Evolutionary conservation across 2,113 vertebrate species (phyloP), one percentile per base, ranked within the genome.

Genomic region (Motacilla tschutschensis): DNA sequence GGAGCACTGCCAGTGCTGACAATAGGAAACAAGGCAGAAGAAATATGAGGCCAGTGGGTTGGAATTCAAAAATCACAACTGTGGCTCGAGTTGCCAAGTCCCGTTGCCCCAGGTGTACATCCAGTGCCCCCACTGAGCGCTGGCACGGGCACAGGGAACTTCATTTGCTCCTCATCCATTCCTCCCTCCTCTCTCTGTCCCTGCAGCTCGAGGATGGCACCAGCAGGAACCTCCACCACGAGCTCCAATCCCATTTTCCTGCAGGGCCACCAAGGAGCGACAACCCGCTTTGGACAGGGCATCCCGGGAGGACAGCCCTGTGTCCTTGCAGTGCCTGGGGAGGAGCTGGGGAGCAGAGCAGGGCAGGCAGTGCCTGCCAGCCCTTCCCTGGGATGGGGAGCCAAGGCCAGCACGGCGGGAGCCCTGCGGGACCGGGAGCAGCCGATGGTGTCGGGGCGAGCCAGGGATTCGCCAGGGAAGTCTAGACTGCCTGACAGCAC

Each of bases 11-110:
- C 97, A 97, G 93, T 85, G 96, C 96, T 97, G 97, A 97, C 97
- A 97, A 96, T 96, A 93, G 94, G 96, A 97, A 97, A 97, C 96
- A 96, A 97, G 97, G 97, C 96, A 96, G 94, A 96, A 97, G 97
- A 97, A 96, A 96, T 95, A 95, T 94, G 96, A 97, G 96, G 95
- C 95, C 95, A 96, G 93, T 96, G 96, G 97, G 95, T 96, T 93
- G 96, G 96, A 97, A 97, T 97, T 97, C 96, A 95, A 95, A 96
- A 96, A 93, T 96, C 96, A 96, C 96, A 97, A 97, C 96, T 97
- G 96, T 97, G 96, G 96, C 82, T 96, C 73, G 41, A 79, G 89
- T 43, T 95, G 96, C 96, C 96, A 97, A 97, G 92, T 92, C 94
- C 78, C 38, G 28, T 53, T 90, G 85, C 93, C 94, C 95, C 96